These are phyloP conservation scores for Zoanthus sociatus DNA, from an alignment of 92 coral and sea anemone species.

Conservation along the genomic window DNA sequence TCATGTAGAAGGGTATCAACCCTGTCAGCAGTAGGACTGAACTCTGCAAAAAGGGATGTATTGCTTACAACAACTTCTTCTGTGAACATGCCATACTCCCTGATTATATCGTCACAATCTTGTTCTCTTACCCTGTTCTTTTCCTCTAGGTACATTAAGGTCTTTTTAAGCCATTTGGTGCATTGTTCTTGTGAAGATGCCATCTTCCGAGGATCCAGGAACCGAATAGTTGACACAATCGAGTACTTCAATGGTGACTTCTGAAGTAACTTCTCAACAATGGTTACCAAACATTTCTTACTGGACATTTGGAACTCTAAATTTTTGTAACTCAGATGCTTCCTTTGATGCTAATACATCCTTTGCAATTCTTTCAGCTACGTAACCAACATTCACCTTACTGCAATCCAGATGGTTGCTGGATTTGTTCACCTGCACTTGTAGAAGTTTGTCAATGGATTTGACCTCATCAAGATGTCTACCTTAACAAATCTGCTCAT, in stretches of 20 bases:
- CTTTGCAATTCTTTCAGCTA: conserved; percentile 11
- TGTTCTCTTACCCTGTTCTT: conserved; percentile 40
- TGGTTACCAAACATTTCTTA: conserved; percentile 24
- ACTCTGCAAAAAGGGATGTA: conserved; percentile 23
- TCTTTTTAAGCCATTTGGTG: neutral
- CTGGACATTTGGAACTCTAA: conserved; percentile 37
- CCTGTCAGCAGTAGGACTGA: neutral
- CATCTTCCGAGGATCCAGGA: conserved; percentile 32
- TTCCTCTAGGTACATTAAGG: too few species aligned
- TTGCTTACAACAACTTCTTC: neutral
- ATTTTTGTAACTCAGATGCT: conserved; percentile 13
- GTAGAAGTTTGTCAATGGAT: conserved; percentile 14
- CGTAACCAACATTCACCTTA: conserved; percentile 9
- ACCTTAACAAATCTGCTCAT: conserved; percentile 29
- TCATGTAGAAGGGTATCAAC: conserved; percentile 16
- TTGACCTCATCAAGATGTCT: conserved; percentile 8
- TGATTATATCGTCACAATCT: conserved; percentile 33
- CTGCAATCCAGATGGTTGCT: conserved; percentile 35
- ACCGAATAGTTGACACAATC: conserved; percentile 13
- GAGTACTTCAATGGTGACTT: conserved; percentile 2
- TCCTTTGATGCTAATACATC: conserved; percentile 31
- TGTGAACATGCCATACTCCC: neutral
- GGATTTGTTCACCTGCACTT: conserved; percentile 31
- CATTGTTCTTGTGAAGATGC: conserved; percentile 7
- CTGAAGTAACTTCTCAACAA: conserved; percentile 36